Percentiles rank a stretch among this genome's conserved stretches.
Conservation (phyloP, 2,113 vertebrate species). For the Dasyurus viverrinus region DNA sequence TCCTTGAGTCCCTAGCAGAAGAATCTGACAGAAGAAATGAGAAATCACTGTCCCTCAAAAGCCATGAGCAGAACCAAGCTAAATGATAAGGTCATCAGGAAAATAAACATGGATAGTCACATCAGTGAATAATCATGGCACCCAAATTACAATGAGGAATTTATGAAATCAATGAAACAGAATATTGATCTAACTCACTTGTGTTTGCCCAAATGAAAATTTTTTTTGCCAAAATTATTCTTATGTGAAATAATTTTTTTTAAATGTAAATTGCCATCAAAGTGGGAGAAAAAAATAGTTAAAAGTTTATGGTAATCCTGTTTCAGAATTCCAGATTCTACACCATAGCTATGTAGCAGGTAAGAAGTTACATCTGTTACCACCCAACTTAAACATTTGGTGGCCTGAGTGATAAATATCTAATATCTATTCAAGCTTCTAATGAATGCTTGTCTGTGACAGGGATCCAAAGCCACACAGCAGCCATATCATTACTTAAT, state of each 20-base stretch:
- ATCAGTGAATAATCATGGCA: neutral
- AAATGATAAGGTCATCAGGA: neutral
- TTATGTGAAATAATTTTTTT: neutral
- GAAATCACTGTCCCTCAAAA: neutral
- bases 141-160: neutral
- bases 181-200: neutral
- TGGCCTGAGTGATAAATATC: slow-evolving; percentile 63
- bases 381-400: slow-evolving; percentile 67
- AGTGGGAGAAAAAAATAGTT: slow-evolving; percentile 14
- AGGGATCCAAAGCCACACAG: slow-evolving; percentile 62
- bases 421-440: slow-evolving; percentile 74
- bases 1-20: neutral
- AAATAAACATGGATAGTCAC: neutral
- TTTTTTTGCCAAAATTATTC: neutral
- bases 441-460: slow-evolving; percentile 62
- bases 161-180: neutral
- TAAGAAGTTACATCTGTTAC: slow-evolving; percentile 35
- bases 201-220: neutral
- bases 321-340: slow-evolving; percentile 10
- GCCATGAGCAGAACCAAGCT: neutral
- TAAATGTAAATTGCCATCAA: neutral
- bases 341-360: neutral
- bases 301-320: neutral
- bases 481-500: slow-evolving; percentile 76
- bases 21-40: neutral